Conservation (phyloP, 2,113 vertebrate species). For the Melozone crissalis region DNA sequence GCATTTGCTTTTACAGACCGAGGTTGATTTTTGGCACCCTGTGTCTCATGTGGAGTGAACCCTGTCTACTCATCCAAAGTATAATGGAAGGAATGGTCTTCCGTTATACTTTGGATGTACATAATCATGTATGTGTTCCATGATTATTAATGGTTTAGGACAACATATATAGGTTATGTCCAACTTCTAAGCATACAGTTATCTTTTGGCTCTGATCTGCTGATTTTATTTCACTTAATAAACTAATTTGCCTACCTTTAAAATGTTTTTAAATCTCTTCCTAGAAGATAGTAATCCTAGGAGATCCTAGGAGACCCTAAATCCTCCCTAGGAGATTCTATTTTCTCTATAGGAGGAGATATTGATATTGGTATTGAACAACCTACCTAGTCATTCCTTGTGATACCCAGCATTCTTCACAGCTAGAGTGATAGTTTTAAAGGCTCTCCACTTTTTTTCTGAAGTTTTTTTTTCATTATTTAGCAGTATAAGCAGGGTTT, state of each 20-base stretch:
- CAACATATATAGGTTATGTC: not conserved
- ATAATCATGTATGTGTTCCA: not conserved
- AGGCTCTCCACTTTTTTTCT: not conserved
- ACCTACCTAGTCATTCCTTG: not conserved
- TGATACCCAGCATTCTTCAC: not conserved
- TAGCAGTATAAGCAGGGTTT: not conserved
- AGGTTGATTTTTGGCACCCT: not conserved
- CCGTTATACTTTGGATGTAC: too few species aligned
- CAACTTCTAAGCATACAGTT: not conserved
- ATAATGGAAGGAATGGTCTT: not conserved
- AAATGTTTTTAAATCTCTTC: not conserved
- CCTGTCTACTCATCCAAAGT: not conserved
- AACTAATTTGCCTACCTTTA: not conserved
- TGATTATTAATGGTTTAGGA: not conserved
- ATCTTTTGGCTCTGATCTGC: not conserved
- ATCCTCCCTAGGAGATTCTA: not conserved
- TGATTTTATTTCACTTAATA: not conserved
- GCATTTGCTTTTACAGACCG: not conserved
- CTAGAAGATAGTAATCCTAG: accelerated
- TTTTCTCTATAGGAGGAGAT: not conserved
- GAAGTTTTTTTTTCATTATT: not conserved
- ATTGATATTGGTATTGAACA: not conserved
- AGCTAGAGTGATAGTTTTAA: not conserved
- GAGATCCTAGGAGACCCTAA: not conserved
- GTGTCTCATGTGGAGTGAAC: not conserved